Base-by-base conservation (phyloP, 2,113 vertebrate species). In the Xiphophorus maculatus region DNA sequence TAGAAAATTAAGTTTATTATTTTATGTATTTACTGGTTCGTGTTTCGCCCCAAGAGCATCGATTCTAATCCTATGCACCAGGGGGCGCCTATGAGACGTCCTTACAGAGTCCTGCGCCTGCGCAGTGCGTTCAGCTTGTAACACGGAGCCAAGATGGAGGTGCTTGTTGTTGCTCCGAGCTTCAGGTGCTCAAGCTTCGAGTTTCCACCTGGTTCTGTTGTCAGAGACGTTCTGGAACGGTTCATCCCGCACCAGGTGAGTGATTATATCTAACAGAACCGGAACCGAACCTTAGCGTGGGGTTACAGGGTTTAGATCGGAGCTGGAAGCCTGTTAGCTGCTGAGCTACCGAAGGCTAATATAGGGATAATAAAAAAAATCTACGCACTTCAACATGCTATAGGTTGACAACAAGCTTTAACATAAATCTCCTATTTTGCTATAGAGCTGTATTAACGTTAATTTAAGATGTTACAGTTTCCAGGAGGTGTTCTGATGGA, bases 181-280 rank as follows among this genome's bases (percentile, higher is more conserved):
- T 33, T 48, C 9, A 78, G 85, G 0, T 76, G 83, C 4, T 72
- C 12, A 2, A 11, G 51, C 17, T 32, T 13, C 66, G 1, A n/a
- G 30, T 82, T 94, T 15, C 71, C 86, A 0, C 40, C 8, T 0
- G 87, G 77, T 1, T 90, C 90, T 2, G 79, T 33, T 15, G 91
- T 94, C 35, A 4, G 65, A 6, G 84, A 94, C 17, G 62, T 94
- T 19, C 66, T 92, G 69, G 19, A 60, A 22, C 67, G 76, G 27
- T 87, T 92, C n/a, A 25, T 44, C 4, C 64, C 71, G 42, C 58
- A 48, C 7, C 86, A 88, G 82, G 94, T 94, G 37, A 88, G 90
- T 71, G 13, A 60, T 25, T 1, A 42, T 25, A 27, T 8, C 13
- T 4, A 0, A 0, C 2, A 0, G n/a, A 42, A 27, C 9, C 17